A percentile compares a stretch with the other conserved stretches of the same genome.
Evolutionary conservation across 2,888 invertebrate species (phyloP).

Genomic region (Sturmia bella): DNA sequence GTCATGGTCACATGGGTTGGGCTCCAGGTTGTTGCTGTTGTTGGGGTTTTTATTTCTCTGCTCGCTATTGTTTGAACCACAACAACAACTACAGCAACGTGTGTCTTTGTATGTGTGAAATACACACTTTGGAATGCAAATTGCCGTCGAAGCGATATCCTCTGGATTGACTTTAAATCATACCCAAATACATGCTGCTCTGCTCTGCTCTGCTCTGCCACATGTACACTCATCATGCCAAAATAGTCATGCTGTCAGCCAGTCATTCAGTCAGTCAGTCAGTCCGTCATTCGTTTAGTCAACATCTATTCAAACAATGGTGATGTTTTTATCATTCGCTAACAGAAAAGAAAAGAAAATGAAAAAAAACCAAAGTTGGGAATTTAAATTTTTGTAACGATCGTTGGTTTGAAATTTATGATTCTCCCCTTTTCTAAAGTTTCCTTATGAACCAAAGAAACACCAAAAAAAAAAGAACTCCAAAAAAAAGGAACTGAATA

Average conservation of each 20-base stretch:
- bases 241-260: background rate
- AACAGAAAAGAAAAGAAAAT: background rate
- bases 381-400: constrained; percentile 36
- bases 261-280: constrained; percentile 21
- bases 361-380: constrained; percentile 22
- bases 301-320: background rate
- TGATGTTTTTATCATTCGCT: background rate
- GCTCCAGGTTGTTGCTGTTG: constrained; percentile 37
- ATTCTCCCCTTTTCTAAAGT: constrained; percentile 45
- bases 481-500: constrained; percentile 32
- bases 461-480: too few species aligned
- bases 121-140: constrained; percentile 79
- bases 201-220: background rate
- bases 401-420: constrained; percentile 33
- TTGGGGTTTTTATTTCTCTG: background rate
- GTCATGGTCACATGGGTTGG: constrained; percentile 65
- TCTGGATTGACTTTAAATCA: constrained; percentile 57
- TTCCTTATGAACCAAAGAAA: constrained; percentile 4
- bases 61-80: constrained; percentile 30
- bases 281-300: background rate
- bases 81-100: too few species aligned
- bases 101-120: constrained; percentile 5
- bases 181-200: background rate
- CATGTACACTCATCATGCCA: constrained; percentile 5
- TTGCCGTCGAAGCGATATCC: constrained; percentile 71